Conservation (phyloP, 2,888 invertebrate species). For the Aproaerema taeniolella region DNA sequence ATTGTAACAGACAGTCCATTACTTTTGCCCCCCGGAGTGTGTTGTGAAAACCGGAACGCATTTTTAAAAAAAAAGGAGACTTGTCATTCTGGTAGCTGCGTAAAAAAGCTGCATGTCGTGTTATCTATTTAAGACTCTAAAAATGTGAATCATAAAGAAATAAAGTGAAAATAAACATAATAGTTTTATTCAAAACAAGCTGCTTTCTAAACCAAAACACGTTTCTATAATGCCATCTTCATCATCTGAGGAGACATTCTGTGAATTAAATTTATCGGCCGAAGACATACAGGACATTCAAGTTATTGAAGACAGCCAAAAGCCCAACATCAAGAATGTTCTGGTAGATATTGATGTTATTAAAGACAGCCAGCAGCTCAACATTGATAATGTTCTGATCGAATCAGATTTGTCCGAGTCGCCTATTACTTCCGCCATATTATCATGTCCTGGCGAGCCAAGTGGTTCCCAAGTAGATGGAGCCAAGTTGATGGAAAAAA, state of each 20-base stretch:
- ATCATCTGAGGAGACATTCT: constrained; percentile 22
- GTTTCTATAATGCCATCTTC: constrained; percentile 19
- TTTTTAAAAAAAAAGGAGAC: too few relatives aligned
- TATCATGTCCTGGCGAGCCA: constrained; percentile 21
- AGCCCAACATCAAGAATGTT: constrained; percentile 20
- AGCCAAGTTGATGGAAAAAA: constrained; percentile 15
- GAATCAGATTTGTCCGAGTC: constrained; percentile 18
- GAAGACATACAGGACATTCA: constrained; percentile 13
- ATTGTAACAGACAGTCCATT: too few relatives aligned
- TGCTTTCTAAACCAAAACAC: constrained; percentile 20
- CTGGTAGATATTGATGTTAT: constrained; percentile 16
- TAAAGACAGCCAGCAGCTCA: constrained; percentile 20
- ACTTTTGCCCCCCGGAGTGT: too few relatives aligned
- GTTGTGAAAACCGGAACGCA: too few relatives aligned
- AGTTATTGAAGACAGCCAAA: constrained; percentile 20
- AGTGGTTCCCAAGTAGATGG: constrained; percentile 16
- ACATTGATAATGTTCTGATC: constrained; percentile 20
- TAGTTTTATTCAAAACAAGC: too few relatives aligned
- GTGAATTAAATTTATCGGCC: constrained; percentile 22
- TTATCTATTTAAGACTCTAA: too few relatives aligned
- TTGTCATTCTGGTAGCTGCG: too few relatives aligned
- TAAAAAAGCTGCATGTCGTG: too few relatives aligned
- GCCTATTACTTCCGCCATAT: constrained; percentile 19
- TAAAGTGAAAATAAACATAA: too few relatives aligned
- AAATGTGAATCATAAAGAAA: too few relatives aligned